Evolutionary conservation across 37 sponge, comb jelly and placozoan genomes (phyloP), one percentile per base, ranked within the genome.

Genomic region (Eunapius fragilis): DNA sequence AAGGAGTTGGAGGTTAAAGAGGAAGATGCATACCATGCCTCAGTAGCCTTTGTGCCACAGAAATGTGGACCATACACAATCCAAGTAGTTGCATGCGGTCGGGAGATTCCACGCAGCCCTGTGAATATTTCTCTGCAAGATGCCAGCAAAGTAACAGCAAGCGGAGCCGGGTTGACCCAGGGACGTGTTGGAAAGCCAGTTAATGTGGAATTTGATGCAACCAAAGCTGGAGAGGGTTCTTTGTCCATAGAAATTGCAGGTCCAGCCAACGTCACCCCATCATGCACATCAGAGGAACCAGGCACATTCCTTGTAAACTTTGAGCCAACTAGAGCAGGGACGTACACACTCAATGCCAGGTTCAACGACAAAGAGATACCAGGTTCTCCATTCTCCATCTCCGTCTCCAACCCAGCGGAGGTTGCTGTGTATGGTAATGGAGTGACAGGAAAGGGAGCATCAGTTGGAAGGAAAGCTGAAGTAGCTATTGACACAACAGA

Each of bases 361-460:
- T 97, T 83, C 71, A 86, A 70, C 33, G 91, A 83, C 30, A 87
- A 91, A 72, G 80, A 91, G 69, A 84, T 96, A 0, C 95, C 93
- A 32, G 89, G 89, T 37, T 93, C 92, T 79, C 91, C 88, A 5
- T 88, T 95, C 49, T 80, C 41, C 48, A 94, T 98, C n/a, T 81
- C 86, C 27, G 92, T 93, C 49, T 83, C 76, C 76, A 95, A 95
- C 81, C 96, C 98, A 1, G 69, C 93, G 0, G 88, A 93, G 80
- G 84, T 87, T 22, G 84, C 47, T 41, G 95, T 86, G 23, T 80
- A 34, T 77, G 99, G 99, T 23, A 89, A 94, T 47, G 99, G 97
- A 2, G 68, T 98, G 19, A 95, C 98, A 35, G 93, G 97, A 26
- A 72, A 83, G 45, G 97, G 97, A 23, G 87, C 95, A 27, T 31